Conservation (phyloP, 2,888 invertebrate genomes). For the Campoletis raptor region DNA sequence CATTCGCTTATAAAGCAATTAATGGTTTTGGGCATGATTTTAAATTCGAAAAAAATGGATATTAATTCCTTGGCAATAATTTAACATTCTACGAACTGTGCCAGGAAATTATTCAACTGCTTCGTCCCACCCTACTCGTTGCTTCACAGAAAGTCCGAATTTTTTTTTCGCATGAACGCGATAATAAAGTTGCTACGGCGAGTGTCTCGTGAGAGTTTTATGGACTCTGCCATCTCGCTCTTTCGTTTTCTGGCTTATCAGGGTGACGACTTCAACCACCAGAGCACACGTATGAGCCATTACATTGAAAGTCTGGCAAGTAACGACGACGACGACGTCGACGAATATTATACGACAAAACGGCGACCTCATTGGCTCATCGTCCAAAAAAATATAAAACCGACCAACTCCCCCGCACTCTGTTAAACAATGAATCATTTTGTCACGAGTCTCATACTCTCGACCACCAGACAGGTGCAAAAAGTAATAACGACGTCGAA, state of each 20-base stretch:
- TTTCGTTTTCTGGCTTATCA: conserved; percentile 61
- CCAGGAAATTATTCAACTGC: background rate
- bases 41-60: background rate
- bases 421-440: conserved; percentile 68
- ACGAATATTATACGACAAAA: conserved; percentile 40
- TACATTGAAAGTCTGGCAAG: conserved; percentile 43
- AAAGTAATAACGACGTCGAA: conserved; percentile 20
- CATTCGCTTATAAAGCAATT: background rate
- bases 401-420: conserved; percentile 28
- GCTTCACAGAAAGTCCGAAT: conserved; percentile 52
- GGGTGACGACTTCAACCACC: conserved; percentile 63
- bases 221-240: conserved; percentile 57
- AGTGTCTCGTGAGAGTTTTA: conserved; percentile 62
- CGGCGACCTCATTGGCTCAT: conserved; percentile 64
- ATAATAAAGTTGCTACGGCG: conserved; percentile 58
- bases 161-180: conserved; percentile 38
- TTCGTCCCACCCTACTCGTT: background rate
- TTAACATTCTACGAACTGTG: background rate
- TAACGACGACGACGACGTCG: conserved; percentile 31
- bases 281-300: conserved; percentile 48
- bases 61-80: conserved; percentile 21
- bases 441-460: conserved; percentile 30
- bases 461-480: conserved; percentile 53
- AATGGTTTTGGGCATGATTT: background rate
- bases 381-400: conserved; percentile 49